Percentiles rank a stretch among this genome's conserved stretches.
These are phyloP conservation scores for Odontocolon sp. DNA, from an alignment of 2,888 invertebrate genomes.

Conservation along the genomic window DNA sequence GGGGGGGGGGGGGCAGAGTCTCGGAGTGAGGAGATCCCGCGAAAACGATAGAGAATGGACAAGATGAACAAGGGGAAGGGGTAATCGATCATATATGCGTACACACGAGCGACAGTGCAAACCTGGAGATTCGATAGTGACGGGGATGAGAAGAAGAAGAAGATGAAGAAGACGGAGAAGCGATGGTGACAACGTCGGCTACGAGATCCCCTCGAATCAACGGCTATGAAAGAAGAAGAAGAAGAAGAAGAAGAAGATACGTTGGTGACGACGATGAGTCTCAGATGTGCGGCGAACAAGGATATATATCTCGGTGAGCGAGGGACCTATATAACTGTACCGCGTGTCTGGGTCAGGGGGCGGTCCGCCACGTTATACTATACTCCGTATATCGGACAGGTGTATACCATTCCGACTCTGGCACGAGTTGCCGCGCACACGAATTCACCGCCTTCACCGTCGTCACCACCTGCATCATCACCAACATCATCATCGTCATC, in stretches of 20 bases:
- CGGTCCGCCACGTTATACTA: slow-evolving; percentile 80
- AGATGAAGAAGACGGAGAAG: not conserved
- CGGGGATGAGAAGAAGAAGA: not conserved
- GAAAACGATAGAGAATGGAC: slow-evolving; percentile 18
- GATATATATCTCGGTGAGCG: slow-evolving; percentile 63
- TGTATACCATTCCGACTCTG: slow-evolving; percentile 81
- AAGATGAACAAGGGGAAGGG: slow-evolving; percentile 28
- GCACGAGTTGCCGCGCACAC: slow-evolving; percentile 76
- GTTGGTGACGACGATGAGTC: slow-evolving; percentile 3
- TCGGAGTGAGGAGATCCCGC: not conserved
- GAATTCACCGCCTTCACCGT: slow-evolving; percentile 55
- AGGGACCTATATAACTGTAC: slow-evolving; percentile 83
- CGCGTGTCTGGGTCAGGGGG: slow-evolving; percentile 84
- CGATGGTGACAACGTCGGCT: too few relatives aligned
- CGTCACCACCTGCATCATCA: slow-evolving; percentile 9
- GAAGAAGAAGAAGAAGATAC: not conserved
- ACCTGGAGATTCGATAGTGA: not conserved
- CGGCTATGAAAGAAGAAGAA: not conserved
- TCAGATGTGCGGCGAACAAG: slow-evolving; percentile 63
- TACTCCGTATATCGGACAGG: slow-evolving; percentile 81
- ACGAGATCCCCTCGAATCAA: too few relatives aligned
- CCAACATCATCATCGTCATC: too few relatives aligned
- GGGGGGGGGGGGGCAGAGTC: slow-evolving; percentile 1
- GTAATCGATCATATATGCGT: slow-evolving; percentile 20
- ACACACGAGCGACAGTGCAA: slow-evolving; percentile 33